Conservation (phyloP, 92 coral and sea anemone species). For the Pocillopora meandrina region DNA sequence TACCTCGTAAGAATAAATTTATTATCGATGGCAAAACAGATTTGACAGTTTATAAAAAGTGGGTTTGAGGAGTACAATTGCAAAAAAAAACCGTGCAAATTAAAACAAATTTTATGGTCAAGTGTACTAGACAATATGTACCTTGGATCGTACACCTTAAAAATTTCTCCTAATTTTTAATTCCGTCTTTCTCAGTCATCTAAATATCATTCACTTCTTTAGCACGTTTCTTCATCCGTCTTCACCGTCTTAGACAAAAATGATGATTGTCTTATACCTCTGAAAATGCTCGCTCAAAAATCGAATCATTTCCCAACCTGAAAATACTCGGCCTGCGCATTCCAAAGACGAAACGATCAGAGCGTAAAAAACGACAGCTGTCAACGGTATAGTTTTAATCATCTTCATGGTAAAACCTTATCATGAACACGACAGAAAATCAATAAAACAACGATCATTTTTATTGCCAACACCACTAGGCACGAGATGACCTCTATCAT, state of each 20-base stretch:
- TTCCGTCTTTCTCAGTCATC: background rate
- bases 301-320: background rate
- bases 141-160: background rate
- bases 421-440: no score
- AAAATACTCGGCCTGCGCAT: slow-evolving; percentile 9
- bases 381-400: no score
- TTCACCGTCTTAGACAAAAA: background rate
- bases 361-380: no score
- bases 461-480: no score
- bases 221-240: background rate
- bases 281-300: slow-evolving; percentile 1
- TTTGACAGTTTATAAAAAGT: no score
- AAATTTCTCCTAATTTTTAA: no score
- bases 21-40: no score
- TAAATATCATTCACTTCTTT: slow-evolving; percentile 2
- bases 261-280: slow-evolving; percentile 17
- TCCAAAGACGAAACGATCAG: background rate
- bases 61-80: background rate
- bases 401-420: no score
- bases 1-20: no score
- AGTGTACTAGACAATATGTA: background rate
- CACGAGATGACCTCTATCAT: no score
- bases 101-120: background rate
- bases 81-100: background rate
- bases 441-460: no score